These are phyloP conservation scores for Scomber colias DNA, from an alignment of 2,113 vertebrate species.

Conservation along the genomic window DNA sequence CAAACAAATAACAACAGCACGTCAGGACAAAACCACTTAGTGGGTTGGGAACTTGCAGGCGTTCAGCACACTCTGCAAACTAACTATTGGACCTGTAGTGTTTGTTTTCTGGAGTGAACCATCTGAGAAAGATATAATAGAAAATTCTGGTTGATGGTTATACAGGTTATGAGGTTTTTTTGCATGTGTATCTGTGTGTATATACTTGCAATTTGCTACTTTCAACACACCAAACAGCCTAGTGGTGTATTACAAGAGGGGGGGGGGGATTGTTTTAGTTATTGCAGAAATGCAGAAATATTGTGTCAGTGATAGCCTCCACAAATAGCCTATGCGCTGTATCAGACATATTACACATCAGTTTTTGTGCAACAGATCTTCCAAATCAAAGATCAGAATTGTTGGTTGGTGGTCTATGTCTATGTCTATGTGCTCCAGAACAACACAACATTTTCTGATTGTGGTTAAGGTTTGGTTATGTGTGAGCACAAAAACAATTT, in stretches of 20 bases:
- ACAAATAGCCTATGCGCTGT: too few relatives aligned
- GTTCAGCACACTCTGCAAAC: constrained; percentile 4
- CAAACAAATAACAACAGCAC: constrained; percentile 29
- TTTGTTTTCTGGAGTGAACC: constrained; percentile 49
- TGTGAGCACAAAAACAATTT: too few relatives aligned
- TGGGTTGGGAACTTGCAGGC: constrained; percentile 5
- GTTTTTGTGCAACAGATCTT: neutral
- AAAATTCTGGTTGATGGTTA: constrained; percentile 27
- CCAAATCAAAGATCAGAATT: too few relatives aligned
- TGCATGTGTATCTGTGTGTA: neutral
- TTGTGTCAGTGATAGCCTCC: too few relatives aligned
- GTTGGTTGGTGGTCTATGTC: too few relatives aligned
- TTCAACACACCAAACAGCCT: constrained; percentile 9
- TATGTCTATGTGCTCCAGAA: too few relatives aligned
- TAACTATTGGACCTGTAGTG: constrained; percentile 38
- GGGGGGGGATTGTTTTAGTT: neutral
- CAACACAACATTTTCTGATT: too few relatives aligned
- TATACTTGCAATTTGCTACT: neutral
- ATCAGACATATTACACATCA: neutral
- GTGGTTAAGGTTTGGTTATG: too few relatives aligned
- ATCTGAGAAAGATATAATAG: constrained; percentile 42
- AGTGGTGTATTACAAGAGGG: neutral
- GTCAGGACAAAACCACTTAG: constrained; percentile 11
- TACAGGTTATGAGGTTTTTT: constrained; percentile 8
- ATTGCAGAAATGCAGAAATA: neutral